Evolutionary conservation across 2,888 invertebrate species (phyloP), one percentile per base, ranked within the genome.

Genomic region (Pristionchus entomophagus): DNA sequence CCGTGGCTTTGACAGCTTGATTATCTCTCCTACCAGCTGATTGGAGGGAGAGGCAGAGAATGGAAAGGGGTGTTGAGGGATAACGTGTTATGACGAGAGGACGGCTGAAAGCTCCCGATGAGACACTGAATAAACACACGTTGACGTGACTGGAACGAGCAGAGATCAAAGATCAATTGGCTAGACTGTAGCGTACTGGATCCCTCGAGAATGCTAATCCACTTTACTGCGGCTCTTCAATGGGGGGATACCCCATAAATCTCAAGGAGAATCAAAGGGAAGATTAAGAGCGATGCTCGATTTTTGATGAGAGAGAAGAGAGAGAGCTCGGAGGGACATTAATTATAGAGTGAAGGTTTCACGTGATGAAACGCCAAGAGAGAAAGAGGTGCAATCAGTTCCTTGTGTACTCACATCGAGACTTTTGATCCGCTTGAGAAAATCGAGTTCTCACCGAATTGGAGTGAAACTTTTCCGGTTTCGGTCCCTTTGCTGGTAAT

Each of bases 11-110:
- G 35, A 35, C 19, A 19, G 65, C 65, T 65, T 65, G 35, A 35
- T 65, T 65, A 65, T 65, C 65, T 35, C 14, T 65, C 19, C 65
- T 65, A 32, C 14, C 65, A 38, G 65, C 65, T 65, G 65, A 65
- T 65, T 35, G 65, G 65, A 35, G 19, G 35, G 35, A 22, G 65
- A 65, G 17, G 65, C n/a, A n/a, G n/a, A n/a, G n/a, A n/a, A n/a
- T n/a, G n/a, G n/a, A n/a, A n/a, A n/a, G n/a, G n/a, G n/a, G n/a
- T n/a, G n/a, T n/a, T n/a, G n/a, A n/a, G 19, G 65, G 65, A 65
- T 65, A 65, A 65, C 65, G 35, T 65, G 65, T 65, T 65, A 65
- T 65, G 65, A 65, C 65, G 65, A 65, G 65, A 65, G 35, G 65
- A 65, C 22, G 65, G 65, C 19, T 65, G 65, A 35, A 2, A 35